Evolutionary conservation across 1,140 invertebrate genomes (phyloP).

Genomic region (Ceratitis capitata): DNA sequence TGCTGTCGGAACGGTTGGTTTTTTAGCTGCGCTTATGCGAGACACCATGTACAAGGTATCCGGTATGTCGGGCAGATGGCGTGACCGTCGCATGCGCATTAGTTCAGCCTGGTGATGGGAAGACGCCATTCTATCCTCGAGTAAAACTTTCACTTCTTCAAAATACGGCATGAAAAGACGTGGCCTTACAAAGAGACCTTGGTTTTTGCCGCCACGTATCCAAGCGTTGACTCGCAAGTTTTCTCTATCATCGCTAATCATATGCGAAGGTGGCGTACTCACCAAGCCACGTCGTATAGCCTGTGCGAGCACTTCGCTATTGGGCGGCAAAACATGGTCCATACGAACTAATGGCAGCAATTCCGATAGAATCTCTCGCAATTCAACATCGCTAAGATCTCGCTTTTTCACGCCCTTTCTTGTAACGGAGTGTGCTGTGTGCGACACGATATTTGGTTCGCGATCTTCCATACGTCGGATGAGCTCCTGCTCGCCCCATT

Average conservation of each 20-base stretch:
- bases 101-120: constrained; percentile 75
- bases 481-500: constrained; percentile 90
- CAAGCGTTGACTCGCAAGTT: constrained; percentile 84
- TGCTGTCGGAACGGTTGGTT: constrained; percentile 67
- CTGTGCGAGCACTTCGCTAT: constrained; percentile 81
- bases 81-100: constrained; percentile 76
- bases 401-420: constrained; percentile 86
- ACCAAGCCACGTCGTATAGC: constrained; percentile 86
- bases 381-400: constrained; percentile 86
- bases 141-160: constrained; percentile 88
- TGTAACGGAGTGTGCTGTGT: constrained; percentile 89
- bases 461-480: constrained; percentile 83
- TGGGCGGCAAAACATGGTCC: constrained; percentile 89
- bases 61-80: constrained; percentile 81
- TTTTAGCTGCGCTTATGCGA: constrained; percentile 58
- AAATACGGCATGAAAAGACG: constrained; percentile 93
- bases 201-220: constrained; percentile 81
- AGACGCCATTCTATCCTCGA: constrained; percentile 82
- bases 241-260: constrained; percentile 80
- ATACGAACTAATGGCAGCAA: constrained; percentile 84
- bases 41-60: constrained; percentile 94
- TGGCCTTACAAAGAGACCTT: constrained; percentile 85
- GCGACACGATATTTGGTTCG: constrained; percentile 91
- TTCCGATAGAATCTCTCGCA: constrained; percentile 86
- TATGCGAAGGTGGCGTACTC: constrained; percentile 85